phyloP scores from a whole-genome alignment of 2,888 invertebrate genomes.

The Sepiola atlantica region DNA sequence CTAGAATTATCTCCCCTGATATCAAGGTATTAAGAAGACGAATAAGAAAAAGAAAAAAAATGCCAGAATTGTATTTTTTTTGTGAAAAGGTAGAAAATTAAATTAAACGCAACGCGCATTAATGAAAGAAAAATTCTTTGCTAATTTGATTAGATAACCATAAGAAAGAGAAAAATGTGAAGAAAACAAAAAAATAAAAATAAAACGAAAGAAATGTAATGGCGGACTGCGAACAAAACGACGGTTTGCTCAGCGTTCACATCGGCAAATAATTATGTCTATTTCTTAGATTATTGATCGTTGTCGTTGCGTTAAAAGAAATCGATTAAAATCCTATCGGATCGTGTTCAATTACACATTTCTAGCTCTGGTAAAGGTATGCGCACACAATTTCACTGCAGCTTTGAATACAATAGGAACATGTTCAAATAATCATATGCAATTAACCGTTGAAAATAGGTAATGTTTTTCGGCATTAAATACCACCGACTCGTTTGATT shows the following conservation, averaged over 20 bases:
- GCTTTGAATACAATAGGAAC: no score
- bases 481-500: no score
- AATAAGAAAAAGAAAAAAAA: no score
- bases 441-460: no score
- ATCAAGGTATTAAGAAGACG: neutral
- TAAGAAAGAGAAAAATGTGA: neutral
- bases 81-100: conserved; percentile 4
- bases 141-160: neutral
- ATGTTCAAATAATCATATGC: no score
- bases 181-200: neutral
- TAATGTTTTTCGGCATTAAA: no score
- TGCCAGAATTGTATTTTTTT: neutral
- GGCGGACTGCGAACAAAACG: neutral
- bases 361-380: no score
- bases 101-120: neutral
- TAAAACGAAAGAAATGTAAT: no score
- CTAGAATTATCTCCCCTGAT: neutral
- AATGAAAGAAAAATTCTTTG: neutral
- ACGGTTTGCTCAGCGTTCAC: neutral
- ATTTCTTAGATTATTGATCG: neutral
- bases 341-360: no score
- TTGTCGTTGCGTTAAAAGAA: neutral
- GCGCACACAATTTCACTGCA: no score
- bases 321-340: no score
- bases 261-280: neutral